These are phyloP conservation scores for Entomobrya multifasciata DNA, from an alignment of 2,888 invertebrate genomes.

Conservation along the genomic window DNA sequence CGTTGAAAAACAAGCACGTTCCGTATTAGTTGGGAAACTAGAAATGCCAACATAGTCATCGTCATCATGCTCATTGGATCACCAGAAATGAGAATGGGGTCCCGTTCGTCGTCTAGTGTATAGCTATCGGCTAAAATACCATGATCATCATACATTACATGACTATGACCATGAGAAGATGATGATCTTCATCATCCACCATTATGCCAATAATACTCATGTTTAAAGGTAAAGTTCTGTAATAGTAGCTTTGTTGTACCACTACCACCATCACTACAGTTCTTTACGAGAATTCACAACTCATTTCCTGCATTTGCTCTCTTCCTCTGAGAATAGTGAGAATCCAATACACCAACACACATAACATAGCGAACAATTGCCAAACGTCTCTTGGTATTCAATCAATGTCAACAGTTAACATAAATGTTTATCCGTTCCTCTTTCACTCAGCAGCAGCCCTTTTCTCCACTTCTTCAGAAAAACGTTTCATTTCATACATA, in stretches of 20 bases:
- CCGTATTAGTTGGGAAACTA: conserved; percentile 56
- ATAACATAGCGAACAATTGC: conserved; percentile 53
- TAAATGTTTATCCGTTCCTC: conserved; percentile 65
- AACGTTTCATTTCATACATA: background rate
- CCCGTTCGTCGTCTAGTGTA: background rate
- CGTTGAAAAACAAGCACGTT: conserved; percentile 50
- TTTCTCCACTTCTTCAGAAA: conserved; percentile 5
- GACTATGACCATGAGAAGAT: background rate
- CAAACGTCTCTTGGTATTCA: conserved; percentile 70
- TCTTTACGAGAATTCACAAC: conserved; percentile 61
- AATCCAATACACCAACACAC: background rate
- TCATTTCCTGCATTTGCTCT: conserved; percentile 66
- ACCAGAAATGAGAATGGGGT: conserved; percentile 16
- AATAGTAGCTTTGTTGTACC: too few relatives aligned
- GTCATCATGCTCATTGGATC: background rate
- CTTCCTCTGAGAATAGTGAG: conserved; percentile 18
- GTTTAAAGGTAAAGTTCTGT: background rate
- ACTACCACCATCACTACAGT: background rate
- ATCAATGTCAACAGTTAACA: conserved; percentile 71
- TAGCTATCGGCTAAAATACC: conserved; percentile 43
- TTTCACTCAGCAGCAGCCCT: conserved; percentile 17
- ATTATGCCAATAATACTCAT: background rate
- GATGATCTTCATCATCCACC: conserved; percentile 20
- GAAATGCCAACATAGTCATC: conserved; percentile 40
- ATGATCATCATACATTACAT: background rate